phyloP scores from a whole-genome alignment of 2,113 vertebrate genomes.

The Isurus oxyrinchus region DNA sequence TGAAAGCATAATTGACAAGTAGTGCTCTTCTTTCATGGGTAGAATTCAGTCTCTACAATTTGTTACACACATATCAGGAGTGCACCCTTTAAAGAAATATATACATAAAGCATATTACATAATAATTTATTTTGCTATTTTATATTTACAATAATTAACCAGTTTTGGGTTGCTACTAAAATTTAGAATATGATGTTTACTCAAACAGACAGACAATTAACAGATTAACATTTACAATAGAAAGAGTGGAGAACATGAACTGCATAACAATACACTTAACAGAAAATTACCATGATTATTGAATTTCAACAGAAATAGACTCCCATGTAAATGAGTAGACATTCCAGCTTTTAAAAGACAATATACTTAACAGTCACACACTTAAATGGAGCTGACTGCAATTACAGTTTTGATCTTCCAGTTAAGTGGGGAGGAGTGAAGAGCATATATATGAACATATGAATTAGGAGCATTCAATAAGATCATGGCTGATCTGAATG shows the following conservation, averaged over 20 bases:
- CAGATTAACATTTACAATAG: neutral
- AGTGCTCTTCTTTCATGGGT: neutral
- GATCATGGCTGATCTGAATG: too few species aligned
- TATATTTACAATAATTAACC: neutral
- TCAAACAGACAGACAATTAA: conserved; percentile 5
- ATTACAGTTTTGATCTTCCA: conserved; percentile 6
- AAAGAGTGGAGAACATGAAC: neutral
- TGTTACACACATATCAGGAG: neutral
- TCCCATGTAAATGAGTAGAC: neutral
- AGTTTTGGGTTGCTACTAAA: neutral
- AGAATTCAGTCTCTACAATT: neutral
- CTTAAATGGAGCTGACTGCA: neutral
- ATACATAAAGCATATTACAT: neutral
- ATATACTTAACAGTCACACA: neutral
- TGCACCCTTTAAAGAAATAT: neutral
- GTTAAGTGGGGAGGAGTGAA: neutral
- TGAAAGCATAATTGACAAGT: neutral
- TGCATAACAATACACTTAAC: neutral
- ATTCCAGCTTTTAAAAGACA: conserved; percentile 13
- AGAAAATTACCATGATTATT: conserved; percentile 17
- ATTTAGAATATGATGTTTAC: neutral
- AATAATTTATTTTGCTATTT: neutral
- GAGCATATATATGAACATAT: neutral
- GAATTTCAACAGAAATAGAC: neutral
- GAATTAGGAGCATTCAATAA: too few species aligned